Evolutionary conservation across 1,140 invertebrate species (phyloP).

Genomic region (Drosophila sp.): DNA sequence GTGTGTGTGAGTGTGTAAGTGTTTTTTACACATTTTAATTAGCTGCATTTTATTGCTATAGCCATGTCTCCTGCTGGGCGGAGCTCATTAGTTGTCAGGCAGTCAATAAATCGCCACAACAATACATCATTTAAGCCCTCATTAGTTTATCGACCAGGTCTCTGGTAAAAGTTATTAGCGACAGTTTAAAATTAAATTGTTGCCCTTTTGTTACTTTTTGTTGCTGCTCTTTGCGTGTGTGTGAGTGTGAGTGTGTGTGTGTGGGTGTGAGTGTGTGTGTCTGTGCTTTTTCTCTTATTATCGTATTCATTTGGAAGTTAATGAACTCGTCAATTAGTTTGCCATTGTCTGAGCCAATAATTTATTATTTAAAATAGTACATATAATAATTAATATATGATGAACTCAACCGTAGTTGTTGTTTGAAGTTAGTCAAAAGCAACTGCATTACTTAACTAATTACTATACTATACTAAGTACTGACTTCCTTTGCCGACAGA

Average conservation of each 20-base stretch:
- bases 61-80: slow-evolving; percentile 14
- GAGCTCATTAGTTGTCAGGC: slow-evolving; percentile 50
- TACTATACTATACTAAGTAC: slow-evolving; percentile 10
- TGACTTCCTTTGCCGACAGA: not conserved
- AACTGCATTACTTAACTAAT: slow-evolving; percentile 10
- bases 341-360: slow-evolving; percentile 71
- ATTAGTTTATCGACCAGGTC: slow-evolving; percentile 73
- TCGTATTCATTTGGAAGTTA: slow-evolving; percentile 77
- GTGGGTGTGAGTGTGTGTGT: slow-evolving; percentile 2
- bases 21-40: slow-evolving; percentile 66
- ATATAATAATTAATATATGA: slow-evolving; percentile 49
- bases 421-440: not conserved
- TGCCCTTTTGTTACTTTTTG: slow-evolving; percentile 40
- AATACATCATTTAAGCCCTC: slow-evolving; percentile 79
- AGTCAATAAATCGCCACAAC: slow-evolving; percentile 61
- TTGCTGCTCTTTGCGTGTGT: not conserved
- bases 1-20: not conserved
- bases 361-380: slow-evolving; percentile 60
- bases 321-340: slow-evolving; percentile 80
- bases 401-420: not conserved
- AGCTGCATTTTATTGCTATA: slow-evolving; percentile 74
- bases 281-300: slow-evolving; percentile 49
- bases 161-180: slow-evolving; percentile 77
- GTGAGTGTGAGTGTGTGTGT: not conserved
- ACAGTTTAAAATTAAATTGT: slow-evolving; percentile 80